Base-by-base conservation (phyloP, 1,140 invertebrate genomes). In the Drosophila seguyi region DNA sequence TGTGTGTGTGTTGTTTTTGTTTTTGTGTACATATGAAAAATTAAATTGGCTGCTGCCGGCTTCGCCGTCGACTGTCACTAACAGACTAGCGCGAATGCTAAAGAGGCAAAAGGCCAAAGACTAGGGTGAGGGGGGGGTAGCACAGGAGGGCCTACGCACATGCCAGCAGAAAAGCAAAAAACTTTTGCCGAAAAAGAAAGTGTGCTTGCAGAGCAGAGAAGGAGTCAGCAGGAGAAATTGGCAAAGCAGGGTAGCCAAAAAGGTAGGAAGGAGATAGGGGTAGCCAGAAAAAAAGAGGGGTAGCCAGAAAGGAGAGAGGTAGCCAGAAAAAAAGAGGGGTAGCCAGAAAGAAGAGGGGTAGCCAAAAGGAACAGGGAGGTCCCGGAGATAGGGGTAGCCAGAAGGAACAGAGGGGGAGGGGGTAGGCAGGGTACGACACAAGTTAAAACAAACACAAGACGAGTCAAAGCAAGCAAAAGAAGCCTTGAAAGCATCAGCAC, bases 1-100 rank as follows among this genome's bases (percentile, higher is more conserved):
- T n/a, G n/a, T 42, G 20, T 45, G 44, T 25, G 45, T 47, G 44
- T 25, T 18, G 36, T 73, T 44, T 48, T 48, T 29, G 31, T 41
- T 41, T 36, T 55, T 75, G 55, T 78, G 60, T 79, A 79, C 76
- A 79, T 79, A 79, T 79, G 75, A 79, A 79, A 79, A 79, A 79
- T 79, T 79, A 79, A 79, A 79, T 79, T 79, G 76, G 76, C 76
- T 79, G 76, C 74, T 77, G 73, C 57, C 72, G 34, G 31, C 56
- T 34, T 34, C 20, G 41, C 41, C 52, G 45, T 55, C 22, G 42
- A 78, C 76, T 78, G 76, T 79, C 75, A 79, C 75, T 78, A 79
- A 58, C 68, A 72, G 68, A 71, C 68, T 72, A 72, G 68, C 68
- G 66, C 42, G 65, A 57, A 57, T 68, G 65, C 65, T 42, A 66